Conservation (phyloP, 2,797 vertebrate species). For the Cuniculus paca region DNA sequence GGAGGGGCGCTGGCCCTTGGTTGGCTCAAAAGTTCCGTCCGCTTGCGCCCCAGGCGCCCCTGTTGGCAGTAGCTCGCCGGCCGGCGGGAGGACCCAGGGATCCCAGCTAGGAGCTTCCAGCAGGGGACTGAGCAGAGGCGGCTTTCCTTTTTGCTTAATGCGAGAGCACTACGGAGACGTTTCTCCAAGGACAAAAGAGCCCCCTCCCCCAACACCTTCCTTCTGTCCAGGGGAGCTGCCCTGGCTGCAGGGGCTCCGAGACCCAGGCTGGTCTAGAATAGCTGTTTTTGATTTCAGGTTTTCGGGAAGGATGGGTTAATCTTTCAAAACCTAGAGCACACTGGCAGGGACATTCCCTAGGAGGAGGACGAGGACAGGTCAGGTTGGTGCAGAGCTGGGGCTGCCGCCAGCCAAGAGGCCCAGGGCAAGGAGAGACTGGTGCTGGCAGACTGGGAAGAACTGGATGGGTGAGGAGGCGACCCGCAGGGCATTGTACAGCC, state of each 20-base stretch:
- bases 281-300: neutral
- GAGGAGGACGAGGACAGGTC: neutral
- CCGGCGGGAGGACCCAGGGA: neutral
- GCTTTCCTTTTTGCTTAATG: constrained; percentile 17
- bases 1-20: neutral
- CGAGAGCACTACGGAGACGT: neutral
- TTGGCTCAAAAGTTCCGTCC: constrained; percentile 70
- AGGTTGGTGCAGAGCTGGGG: neutral
- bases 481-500: neutral
- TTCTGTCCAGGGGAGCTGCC: neutral
- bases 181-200: constrained; percentile 53
- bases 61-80: neutral
- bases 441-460: neutral
- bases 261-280: neutral
- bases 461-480: too few relatives aligned
- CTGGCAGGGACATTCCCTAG: neutral
- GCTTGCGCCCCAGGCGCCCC: neutral
- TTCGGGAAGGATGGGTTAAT: neutral
- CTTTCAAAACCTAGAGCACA: neutral
- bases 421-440: rapidly evolving
- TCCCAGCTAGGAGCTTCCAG: neutral
- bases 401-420: too few relatives aligned
- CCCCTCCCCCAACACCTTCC: neutral
- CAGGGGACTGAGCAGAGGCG: neutral
- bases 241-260: neutral